Evolutionary conservation across 2,888 invertebrate species (phyloP).

Genomic region (Lamproptera curius): DNA sequence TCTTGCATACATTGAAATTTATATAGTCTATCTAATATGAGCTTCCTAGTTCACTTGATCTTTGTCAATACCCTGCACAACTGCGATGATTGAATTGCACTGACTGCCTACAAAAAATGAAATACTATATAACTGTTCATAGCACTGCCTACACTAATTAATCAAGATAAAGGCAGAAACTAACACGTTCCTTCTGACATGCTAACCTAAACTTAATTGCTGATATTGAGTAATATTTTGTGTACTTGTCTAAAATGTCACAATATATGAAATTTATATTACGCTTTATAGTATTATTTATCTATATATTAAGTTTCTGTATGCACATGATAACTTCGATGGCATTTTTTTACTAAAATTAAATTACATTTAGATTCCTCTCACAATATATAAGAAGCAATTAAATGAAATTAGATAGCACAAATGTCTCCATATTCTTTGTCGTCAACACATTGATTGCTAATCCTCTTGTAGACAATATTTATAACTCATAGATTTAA

Average conservation of each 20-base stretch:
- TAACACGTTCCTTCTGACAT: conserved; percentile 13
- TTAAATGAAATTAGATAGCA: too few relatives aligned
- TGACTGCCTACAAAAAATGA: neutral
- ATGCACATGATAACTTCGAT: neutral
- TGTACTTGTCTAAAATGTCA: conserved; percentile 5
- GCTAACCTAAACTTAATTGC: conserved; percentile 15
- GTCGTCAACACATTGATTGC: too few relatives aligned
- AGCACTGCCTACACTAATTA: neutral
- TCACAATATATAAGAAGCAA: neutral
- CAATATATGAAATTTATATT: neutral
- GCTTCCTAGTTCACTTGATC: too few relatives aligned
- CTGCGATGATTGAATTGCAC: neutral
- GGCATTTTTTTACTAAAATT: neutral
- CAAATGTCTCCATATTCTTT: too few relatives aligned
- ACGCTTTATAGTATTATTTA: conserved; percentile 8
- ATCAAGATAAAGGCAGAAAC: conserved; percentile 14
- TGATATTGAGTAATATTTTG: conserved; percentile 6
- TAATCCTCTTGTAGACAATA: too few relatives aligned
- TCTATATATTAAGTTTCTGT: neutral
- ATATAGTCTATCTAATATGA: too few relatives aligned
- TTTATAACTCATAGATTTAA: too few relatives aligned
- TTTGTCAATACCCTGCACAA: neutral
- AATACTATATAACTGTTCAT: neutral
- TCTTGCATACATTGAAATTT: too few relatives aligned
- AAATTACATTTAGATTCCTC: neutral